Evolutionary conservation across 1,140 invertebrate genomes (phyloP).

Genomic region (Trichoplusia ni): DNA sequence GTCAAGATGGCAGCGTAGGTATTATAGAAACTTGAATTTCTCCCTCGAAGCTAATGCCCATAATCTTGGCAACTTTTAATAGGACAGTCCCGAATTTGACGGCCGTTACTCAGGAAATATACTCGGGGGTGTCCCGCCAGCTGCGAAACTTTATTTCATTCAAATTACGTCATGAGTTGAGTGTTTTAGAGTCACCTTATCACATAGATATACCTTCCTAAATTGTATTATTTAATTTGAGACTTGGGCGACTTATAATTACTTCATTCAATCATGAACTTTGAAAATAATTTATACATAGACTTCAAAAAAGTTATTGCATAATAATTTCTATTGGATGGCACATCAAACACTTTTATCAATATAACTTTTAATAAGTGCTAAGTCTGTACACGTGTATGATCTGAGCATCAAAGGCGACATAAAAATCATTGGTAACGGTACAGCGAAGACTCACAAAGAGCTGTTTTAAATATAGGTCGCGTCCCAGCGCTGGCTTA

Average conservation of each 20-base stretch:
- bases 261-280: no score
- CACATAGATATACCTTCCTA: no score
- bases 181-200: neutral
- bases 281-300: no score
- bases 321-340: no score
- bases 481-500: neutral
- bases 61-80: constrained; percentile 79
- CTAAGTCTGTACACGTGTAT: no score
- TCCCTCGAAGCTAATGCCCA: constrained; percentile 69
- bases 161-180: constrained; percentile 23
- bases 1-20: constrained; percentile 23
- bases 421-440: neutral
- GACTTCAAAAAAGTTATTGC: no score
- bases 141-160: constrained; percentile 54
- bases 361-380: no score
- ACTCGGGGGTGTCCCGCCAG: constrained; percentile 48
- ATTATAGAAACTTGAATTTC: constrained; percentile 68
- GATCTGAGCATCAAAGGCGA: no score
- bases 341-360: no score
- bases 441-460: neutral
- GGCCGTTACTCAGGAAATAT: constrained; percentile 73
- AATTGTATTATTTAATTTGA: no score
- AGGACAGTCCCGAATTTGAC: constrained; percentile 72
- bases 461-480: constrained; percentile 1
- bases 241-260: no score